phyloP scores from a whole-genome alignment of 2,888 invertebrate species.

The Amiota mariae region DNA sequence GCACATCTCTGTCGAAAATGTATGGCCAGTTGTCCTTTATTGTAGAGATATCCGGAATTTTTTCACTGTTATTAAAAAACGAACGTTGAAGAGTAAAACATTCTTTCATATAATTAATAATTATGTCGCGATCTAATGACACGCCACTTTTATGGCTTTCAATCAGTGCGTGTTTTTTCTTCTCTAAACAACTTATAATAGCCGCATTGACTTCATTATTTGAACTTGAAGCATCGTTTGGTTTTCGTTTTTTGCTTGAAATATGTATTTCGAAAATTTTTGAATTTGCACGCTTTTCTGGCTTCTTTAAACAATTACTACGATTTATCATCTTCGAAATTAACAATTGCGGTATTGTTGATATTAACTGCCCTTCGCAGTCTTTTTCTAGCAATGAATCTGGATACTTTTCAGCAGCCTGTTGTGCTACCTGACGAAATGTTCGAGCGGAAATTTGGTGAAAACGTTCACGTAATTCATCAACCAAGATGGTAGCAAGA shows the following conservation, averaged over 20 bases:
- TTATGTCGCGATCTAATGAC: constrained; percentile 44
- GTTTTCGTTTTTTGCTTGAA: constrained; percentile 53
- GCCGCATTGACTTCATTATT: constrained; percentile 55
- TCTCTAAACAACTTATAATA: constrained; percentile 51
- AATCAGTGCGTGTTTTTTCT: constrained; percentile 56
- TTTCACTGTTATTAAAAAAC: constrained; percentile 61
- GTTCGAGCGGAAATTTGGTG: constrained; percentile 56
- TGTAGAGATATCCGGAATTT: constrained; percentile 56
- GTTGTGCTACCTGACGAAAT: constrained; percentile 60
- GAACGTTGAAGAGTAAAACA: constrained; percentile 59
- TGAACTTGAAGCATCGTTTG: neutral
- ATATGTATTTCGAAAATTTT: constrained; percentile 52
- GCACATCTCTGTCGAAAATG: constrained; percentile 54
- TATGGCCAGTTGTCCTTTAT: constrained; percentile 62
- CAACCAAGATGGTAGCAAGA: constrained; percentile 55
- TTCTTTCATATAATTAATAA: constrained; percentile 60
- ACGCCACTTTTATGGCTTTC: constrained; percentile 55
- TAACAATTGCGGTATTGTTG: constrained; percentile 59
- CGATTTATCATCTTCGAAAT: constrained; percentile 61
- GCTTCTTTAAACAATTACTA: constrained; percentile 58
- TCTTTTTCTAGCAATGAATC: constrained; percentile 60
- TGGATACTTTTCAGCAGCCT: constrained; percentile 59
- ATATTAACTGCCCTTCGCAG: constrained; percentile 60
- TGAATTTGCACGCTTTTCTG: constrained; percentile 54
- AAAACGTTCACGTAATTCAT: constrained; percentile 55